Evolutionary conservation across 2,888 invertebrate species (phyloP).

Genomic region (Trachelus stipa): DNA sequence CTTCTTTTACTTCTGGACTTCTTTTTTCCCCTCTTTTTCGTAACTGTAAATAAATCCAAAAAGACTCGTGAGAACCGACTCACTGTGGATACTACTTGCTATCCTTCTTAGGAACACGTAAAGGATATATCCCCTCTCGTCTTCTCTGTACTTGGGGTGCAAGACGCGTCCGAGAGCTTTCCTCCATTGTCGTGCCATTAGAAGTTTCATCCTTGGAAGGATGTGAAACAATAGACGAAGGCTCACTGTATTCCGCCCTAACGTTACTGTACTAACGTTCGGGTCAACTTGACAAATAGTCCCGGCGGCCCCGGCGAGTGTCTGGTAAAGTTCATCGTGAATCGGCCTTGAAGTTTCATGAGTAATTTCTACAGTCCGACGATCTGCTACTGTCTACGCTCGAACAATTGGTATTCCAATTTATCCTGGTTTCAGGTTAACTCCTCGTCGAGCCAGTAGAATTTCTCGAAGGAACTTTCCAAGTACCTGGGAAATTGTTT

Average conservation of each 20-base stretch:
- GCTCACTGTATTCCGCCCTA: not conserved
- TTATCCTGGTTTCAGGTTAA: not conserved
- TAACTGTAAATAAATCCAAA: not conserved
- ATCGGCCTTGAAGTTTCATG: not conserved
- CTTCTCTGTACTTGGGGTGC: not conserved
- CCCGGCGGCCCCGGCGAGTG: not conserved
- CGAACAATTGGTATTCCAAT: not conserved
- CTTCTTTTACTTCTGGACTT: not conserved
- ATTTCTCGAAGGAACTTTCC: not conserved
- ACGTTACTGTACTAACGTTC: not conserved
- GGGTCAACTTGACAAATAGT: not conserved
- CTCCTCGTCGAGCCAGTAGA: not conserved
- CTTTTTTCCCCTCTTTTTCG: not conserved
- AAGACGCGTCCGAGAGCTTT: not conserved
- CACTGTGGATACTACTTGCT: not conserved
- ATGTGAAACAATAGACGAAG: not conserved
- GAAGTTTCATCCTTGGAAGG: not conserved
- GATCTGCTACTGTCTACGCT: not conserved
- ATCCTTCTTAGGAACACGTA: not conserved
- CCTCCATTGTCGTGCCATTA: not conserved
- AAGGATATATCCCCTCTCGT: not conserved
- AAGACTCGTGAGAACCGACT: not conserved
- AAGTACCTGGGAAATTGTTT: not conserved
- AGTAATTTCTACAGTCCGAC: not conserved
- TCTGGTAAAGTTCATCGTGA: not conserved